Percentiles rank a stretch among this genome's conserved stretches.
Conservation (phyloP, 2,113 vertebrate genomes). For the Oxygymnocypris stewartii region DNA sequence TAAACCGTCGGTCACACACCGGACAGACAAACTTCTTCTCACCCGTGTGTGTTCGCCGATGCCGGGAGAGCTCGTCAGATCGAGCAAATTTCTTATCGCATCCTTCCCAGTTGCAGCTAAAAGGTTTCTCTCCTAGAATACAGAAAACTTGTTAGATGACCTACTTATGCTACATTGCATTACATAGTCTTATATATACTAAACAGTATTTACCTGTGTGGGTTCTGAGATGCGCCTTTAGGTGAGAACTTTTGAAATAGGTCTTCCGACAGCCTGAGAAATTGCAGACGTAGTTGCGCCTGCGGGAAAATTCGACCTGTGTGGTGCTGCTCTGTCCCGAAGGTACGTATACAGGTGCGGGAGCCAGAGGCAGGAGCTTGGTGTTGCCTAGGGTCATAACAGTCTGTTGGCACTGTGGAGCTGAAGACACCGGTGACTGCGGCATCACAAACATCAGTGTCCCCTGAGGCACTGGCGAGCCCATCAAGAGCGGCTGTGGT, state of each 20-base stretch:
- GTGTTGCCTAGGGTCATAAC: conserved; percentile 86
- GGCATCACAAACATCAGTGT: conserved; percentile 94
- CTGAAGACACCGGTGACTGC: conserved; percentile 76
- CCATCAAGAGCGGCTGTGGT: conserved; percentile 85
- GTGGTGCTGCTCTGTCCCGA: conserved; percentile 74
- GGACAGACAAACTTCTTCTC: conserved; percentile 97
- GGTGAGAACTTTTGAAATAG: conserved; percentile 98
- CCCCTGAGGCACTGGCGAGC: conserved; percentile 85
- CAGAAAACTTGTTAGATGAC: conserved; percentile 1
- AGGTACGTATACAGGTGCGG: conserved; percentile 87
- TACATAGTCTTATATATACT: no score
- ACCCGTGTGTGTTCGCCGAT: conserved; percentile 92
- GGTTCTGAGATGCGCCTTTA: conserved; percentile 96
- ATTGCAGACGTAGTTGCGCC: conserved; percentile 92
- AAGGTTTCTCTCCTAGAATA: conserved; percentile 91
- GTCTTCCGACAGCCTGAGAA: conserved; percentile 95
- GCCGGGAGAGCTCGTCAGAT: conserved; percentile 94
- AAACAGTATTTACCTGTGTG: conserved; percentile 81
- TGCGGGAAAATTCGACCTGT: conserved; percentile 88
- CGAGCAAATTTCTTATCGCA: conserved; percentile 96
- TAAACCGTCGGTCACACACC: conserved; percentile 92
- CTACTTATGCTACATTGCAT: neutral
- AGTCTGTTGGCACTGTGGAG: conserved; percentile 74
- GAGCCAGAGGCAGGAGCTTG: conserved; percentile 92
- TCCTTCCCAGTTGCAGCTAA: conserved; percentile 94